Base-by-base conservation (phyloP, 2,113 vertebrate species). In the Coptodon bakossiorum region DNA sequence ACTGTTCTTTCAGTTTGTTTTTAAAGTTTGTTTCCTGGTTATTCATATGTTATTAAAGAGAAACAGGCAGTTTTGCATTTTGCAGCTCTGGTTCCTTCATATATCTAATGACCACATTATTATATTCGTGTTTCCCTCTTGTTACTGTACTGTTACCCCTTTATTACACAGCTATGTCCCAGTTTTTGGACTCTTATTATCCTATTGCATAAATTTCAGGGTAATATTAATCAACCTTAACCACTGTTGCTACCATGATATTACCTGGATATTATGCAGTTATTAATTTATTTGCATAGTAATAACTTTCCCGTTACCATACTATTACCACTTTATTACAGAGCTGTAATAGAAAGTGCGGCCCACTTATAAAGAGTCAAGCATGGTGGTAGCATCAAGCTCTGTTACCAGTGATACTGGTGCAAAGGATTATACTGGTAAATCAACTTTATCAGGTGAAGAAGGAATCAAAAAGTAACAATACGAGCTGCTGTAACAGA, bases 261-360 rank as follows among this genome's bases (percentile, higher is more conserved):
- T 9, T 50, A 50, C 48, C 8, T 50, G 7, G 48, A 50, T 54
- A 16, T 57, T 9, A 29, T 29, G 24, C 3, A 4, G 56, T 16
- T 57, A 57, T 57, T 29, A 0, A 29, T 57, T 2, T 59, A 59
- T 29, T 59, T 59, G 24, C 13, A 29, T 59, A 29, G 56, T 17
- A 31, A 2, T 61, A 9, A 61, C 27, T 6, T 57, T 9, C 14
- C 7, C 57, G 14, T 59, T 61, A 59, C 56, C 0, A 7, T 59
- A 0, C 8, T 59, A 31, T 31, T 59, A 31, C 14, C 27, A 0
- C 57, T 63, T 63, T 63, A 34, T 34, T 63, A 63, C 29, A 63
- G 59, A 19, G 29, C 59, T 63, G 59, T 63, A 63, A 36, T 36
- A 36, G 31, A 63, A 19, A 11, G 59, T 36, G 59, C 2, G 0